Percentiles rank a stretch among this genome's conserved stretches.
Conservation (phyloP, 2,888 invertebrate genomes). For the Mycalesis mineus region DNA sequence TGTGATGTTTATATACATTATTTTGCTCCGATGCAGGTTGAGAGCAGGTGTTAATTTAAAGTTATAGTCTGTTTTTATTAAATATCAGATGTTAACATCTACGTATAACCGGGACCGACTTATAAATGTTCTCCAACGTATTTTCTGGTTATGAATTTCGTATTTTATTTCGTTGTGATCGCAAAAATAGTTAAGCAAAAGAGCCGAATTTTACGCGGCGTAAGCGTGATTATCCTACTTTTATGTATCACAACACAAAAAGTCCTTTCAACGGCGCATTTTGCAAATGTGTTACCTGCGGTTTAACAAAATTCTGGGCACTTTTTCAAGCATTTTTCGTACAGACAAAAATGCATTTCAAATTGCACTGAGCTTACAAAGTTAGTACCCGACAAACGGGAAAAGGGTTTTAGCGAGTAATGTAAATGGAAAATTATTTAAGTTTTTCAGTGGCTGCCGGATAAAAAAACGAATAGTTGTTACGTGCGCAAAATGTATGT, state of each 20-base stretch:
- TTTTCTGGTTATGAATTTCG: too few relatives aligned
- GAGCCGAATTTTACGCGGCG: too few relatives aligned
- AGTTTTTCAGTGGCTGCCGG: neutral
- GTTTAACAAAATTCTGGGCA: slow-evolving; percentile 2
- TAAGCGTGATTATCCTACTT: too few relatives aligned
- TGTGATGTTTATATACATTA: too few relatives aligned
- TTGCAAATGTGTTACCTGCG: slow-evolving; percentile 3
- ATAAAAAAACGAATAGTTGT: neutral
- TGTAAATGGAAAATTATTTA: slow-evolving; percentile 7
- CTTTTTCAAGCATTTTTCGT: neutral
- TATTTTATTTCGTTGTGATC: too few relatives aligned
- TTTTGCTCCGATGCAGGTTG: too few relatives aligned
- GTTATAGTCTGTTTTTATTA: too few relatives aligned
- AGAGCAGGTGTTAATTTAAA: too few relatives aligned
- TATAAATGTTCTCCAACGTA: too few relatives aligned
- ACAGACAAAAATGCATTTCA: slow-evolving; percentile 3
- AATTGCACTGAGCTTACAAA: slow-evolving; percentile 3
- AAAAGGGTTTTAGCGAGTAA: neutral
- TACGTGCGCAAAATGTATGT: neutral
- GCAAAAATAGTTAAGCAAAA: too few relatives aligned
- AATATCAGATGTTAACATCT: too few relatives aligned
- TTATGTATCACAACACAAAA: neutral
- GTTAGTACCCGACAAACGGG: neutral
- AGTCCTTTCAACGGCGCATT: neutral
- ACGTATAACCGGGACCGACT: too few relatives aligned